A percentile compares a stretch with the other conserved stretches of the same genome.
Evolutionary conservation across 2,113 vertebrate species (phyloP).

Genomic region (Percina caprodes): DNA sequence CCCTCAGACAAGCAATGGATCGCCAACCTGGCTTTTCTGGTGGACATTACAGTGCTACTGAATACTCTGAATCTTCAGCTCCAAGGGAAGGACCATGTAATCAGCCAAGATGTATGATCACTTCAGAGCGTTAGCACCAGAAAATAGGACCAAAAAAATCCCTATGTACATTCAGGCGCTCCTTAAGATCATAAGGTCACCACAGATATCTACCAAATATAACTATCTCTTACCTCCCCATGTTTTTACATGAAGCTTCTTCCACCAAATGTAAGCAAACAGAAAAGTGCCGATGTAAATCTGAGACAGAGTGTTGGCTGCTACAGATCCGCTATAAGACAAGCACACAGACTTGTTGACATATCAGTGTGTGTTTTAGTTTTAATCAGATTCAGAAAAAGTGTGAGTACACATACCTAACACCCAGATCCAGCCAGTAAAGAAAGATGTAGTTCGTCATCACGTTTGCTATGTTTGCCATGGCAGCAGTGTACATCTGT

Average conservation of each 20-base stretch:
- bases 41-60: no score
- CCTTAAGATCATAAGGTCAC: neutral
- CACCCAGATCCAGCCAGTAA: slow-evolving; percentile 87
- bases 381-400: neutral
- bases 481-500: slow-evolving; percentile 85
- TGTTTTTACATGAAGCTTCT: slow-evolving; percentile 86
- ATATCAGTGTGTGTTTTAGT: neutral
- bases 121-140: no score
- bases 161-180: no score
- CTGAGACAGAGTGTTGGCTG: slow-evolving; percentile 87
- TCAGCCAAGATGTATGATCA: no score
- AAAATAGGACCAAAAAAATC: no score
- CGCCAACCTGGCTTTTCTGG: no score
- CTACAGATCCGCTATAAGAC: slow-evolving; percentile 88
- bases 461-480: slow-evolving; percentile 88
- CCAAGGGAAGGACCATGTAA: neutral
- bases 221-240: slow-evolving; percentile 87
- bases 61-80: no score
- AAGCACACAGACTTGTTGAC: neutral
- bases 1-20: no score
- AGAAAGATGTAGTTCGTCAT: slow-evolving; percentile 88
- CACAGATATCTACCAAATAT: neutral
- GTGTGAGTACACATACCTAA: slow-evolving; percentile 85
- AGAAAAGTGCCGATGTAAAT: slow-evolving; percentile 84
- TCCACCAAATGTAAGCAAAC: slow-evolving; percentile 87